Percentiles rank a stretch among this genome's conserved stretches.
Evolutionary conservation across 2,113 vertebrate genomes (phyloP).

Genomic region (Coryphaenoides rupestris): DNA sequence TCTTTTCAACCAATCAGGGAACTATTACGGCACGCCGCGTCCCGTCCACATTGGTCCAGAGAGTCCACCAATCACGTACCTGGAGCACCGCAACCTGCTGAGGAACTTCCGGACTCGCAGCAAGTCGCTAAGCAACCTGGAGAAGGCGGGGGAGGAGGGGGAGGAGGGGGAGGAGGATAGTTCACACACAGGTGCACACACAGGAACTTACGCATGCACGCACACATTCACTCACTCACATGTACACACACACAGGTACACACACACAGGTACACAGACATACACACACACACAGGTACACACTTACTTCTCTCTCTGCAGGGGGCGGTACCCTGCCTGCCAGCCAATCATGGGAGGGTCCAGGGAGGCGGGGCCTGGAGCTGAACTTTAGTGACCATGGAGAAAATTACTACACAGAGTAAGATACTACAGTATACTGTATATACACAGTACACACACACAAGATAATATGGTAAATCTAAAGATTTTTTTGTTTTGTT

Average conservation of each 20-base stretch:
- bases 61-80: constrained; percentile 75
- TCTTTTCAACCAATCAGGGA: constrained; percentile 53
- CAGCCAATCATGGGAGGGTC: constrained; percentile 67
- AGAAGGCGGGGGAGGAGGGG: constrained; percentile 75
- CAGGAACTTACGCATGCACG: neutral
- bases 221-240: neutral
- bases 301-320: neutral
- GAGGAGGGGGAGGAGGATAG: constrained; percentile 76
- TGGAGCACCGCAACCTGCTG: constrained; percentile 77
- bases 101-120: constrained; percentile 76
- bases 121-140: constrained; percentile 79
- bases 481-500: too few relatives aligned
- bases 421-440: neutral
- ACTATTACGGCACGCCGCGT: constrained; percentile 77
- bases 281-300: too few relatives aligned
- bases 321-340: constrained; percentile 60
- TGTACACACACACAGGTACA: too few relatives aligned
- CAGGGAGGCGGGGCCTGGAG: constrained; percentile 34
- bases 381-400: constrained; percentile 13
- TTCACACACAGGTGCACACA: constrained; percentile 43
- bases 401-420: constrained; percentile 73
- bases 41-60: constrained; percentile 75
- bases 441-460: neutral
- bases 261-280: neutral
- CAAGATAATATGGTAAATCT: neutral